These are phyloP conservation scores for Andinoacara biseriatus DNA, from an alignment of 2,113 vertebrate species.

Conservation along the genomic window DNA sequence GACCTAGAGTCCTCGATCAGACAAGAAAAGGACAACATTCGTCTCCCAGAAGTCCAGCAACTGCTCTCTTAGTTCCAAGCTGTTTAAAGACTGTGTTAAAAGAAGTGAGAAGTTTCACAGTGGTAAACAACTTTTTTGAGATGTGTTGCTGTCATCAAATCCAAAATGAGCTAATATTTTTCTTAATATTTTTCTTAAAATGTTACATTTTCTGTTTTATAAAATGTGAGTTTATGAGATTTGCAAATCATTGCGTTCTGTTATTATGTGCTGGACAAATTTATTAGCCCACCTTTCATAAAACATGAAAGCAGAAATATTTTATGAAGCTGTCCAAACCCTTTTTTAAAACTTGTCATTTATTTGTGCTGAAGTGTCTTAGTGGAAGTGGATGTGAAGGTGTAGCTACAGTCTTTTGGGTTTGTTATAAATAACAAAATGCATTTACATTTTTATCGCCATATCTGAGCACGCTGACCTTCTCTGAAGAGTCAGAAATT, in stretches of 20 bases:
- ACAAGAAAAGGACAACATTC: too few species aligned
- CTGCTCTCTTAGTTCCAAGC: too few species aligned
- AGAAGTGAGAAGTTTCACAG: neutral
- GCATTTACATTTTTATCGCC: neutral
- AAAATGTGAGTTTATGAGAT: neutral
- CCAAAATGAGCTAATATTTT: too few species aligned
- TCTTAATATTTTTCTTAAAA: too few species aligned
- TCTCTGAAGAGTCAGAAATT: too few species aligned
- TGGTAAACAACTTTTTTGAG: neutral
- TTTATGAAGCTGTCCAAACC: neutral
- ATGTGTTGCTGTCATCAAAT: too few species aligned
- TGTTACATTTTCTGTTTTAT: too few species aligned
- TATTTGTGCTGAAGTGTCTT: too few species aligned
- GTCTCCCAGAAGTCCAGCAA: neutral
- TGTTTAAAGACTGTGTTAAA: neutral
- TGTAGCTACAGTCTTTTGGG: too few species aligned
- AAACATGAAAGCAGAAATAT: neutral
- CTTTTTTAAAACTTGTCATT: neutral
- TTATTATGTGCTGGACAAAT: neutral
- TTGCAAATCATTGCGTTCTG: neutral
- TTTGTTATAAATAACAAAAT: neutral
- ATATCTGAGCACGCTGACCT: neutral
- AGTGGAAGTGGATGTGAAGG: too few species aligned
- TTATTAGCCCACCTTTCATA: neutral
- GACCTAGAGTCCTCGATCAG: too few species aligned